Conservation (phyloP, 1,140 invertebrate species). For the Eriosoma lanigerum region DNA sequence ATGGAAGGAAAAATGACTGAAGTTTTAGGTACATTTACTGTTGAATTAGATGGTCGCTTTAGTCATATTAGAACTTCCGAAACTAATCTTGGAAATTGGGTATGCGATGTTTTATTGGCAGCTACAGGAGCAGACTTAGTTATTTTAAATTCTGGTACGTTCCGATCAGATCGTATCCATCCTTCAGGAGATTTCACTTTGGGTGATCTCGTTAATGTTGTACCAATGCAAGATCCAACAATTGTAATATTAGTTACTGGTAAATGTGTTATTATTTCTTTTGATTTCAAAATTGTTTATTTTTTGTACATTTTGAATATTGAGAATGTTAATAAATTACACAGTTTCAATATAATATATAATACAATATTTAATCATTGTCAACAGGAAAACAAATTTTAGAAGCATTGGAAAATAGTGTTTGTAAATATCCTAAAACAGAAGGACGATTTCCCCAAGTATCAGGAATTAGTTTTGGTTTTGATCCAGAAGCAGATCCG, state of each 20-base stretch:
- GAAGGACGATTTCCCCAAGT: conserved; percentile 83
- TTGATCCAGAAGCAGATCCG: conserved; percentile 73
- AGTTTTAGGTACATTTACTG: conserved; percentile 76
- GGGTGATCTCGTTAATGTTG: conserved; percentile 76
- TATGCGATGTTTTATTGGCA: conserved; percentile 80
- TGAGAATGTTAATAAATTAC: too few relatives aligned
- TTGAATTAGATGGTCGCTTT: conserved; percentile 83
- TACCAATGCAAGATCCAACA: conserved; percentile 82
- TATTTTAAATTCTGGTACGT: conserved; percentile 84
- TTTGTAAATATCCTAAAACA: conserved; percentile 74
- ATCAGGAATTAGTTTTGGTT: conserved; percentile 79
- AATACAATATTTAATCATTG: background rate
- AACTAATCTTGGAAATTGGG: conserved; percentile 89
- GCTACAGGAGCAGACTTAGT: conserved; percentile 81
- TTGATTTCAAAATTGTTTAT: conserved; percentile 1
- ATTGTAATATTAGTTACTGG: conserved; percentile 70
- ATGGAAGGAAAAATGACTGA: conserved; percentile 81
- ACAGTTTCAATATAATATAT: background rate
- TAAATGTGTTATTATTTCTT: conserved; percentile 53
- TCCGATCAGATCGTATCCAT: conserved; percentile 77
- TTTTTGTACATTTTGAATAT: background rate
- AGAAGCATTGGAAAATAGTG: conserved; percentile 77
- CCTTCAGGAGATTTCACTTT: conserved; percentile 78
- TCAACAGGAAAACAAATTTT: conserved; percentile 67
- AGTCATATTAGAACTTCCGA: conserved; percentile 75